Base-by-base conservation (phyloP, 1,140 invertebrate species). In the Caenorhabditis tropicalis region DNA sequence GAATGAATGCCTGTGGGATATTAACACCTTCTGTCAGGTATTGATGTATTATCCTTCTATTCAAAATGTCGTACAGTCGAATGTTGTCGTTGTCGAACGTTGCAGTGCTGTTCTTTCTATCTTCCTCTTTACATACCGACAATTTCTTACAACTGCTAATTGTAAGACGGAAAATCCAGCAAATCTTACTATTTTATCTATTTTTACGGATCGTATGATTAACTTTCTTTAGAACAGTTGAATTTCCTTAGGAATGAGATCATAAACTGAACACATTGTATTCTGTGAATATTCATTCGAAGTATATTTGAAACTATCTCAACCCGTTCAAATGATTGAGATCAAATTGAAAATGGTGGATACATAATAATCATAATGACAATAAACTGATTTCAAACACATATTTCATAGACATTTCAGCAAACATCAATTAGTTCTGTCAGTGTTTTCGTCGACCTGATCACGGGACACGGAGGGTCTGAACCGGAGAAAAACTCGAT, bases 261-360 rank as follows among this genome's bases (percentile, higher is more conserved):
- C 1, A 15, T 10, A 12, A 3, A 36, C 6, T 21, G 9, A 1
- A 43, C 36, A 74, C 33, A 43, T 31, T 74, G 36, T 43, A 74
- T 74, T 74, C 65, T 74, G 65, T 74, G 65, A 74, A 74, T 74
- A 74, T 74, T n/a, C n/a, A n/a, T n/a, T 36, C 5, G 9, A 33
- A 65, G 27, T 31, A 16, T 27, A 1, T 10, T 5, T 74, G 36
- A 60, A n/a, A n/a, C n/a, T n/a, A n/a, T n/a, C n/a, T n/a, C n/a
- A n/a, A 43, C 39, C 39, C 12, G 39, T 12, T 36, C 58, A 31
- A 60, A 33, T 12, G 53, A 51, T 51, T n/a, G 19, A 0, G 24
- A 56, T 43, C 39, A n/a, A n/a, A n/a, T n/a, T n/a, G 21, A 56
- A 65, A 36, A 27, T 36, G 58, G 29, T 65, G 58, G 36, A n/a